Percentiles rank a stretch among this genome's conserved stretches.
Evolutionary conservation across 2,888 invertebrate species (phyloP).

Genomic region (Eurytoma adleriae): DNA sequence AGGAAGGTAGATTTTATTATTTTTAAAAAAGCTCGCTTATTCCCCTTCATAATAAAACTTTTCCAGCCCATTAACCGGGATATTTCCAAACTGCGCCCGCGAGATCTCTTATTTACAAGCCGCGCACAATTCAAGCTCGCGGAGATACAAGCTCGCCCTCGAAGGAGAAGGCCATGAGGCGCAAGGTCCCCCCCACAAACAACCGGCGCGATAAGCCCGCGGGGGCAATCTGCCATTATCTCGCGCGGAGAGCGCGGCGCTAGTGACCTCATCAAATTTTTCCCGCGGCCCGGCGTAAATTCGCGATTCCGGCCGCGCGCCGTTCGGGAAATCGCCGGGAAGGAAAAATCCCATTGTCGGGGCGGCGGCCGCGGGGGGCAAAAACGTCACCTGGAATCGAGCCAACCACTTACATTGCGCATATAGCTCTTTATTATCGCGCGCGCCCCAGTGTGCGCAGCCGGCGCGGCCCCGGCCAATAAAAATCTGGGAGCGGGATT

Average conservation of each 20-base stretch:
- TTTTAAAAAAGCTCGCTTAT: too few relatives aligned
- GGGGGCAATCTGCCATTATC: background rate
- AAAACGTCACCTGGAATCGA: slow-evolving; percentile 55
- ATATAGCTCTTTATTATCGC: slow-evolving; percentile 51
- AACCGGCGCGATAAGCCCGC: too few relatives aligned
- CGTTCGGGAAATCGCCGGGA: slow-evolving; percentile 29
- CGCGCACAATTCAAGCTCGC: too few relatives aligned
- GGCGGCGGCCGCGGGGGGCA: background rate
- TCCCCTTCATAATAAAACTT: too few relatives aligned
- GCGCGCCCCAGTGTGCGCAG: slow-evolving; percentile 28
- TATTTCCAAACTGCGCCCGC: too few relatives aligned
- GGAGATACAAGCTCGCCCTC: too few relatives aligned
- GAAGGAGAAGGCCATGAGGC: too few relatives aligned
- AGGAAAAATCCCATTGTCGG: slow-evolving; percentile 54
- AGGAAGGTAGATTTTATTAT: too few relatives aligned
- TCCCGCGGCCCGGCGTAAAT: slow-evolving; percentile 1
- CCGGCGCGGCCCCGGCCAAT: background rate
- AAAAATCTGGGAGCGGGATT: slow-evolving; percentile 21
- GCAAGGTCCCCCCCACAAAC: too few relatives aligned
- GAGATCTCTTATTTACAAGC: too few relatives aligned
- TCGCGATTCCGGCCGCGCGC: slow-evolving; percentile 24
- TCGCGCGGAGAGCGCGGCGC: background rate
- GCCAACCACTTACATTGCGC: slow-evolving; percentile 57
- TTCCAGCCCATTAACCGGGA: too few relatives aligned
- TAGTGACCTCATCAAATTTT: slow-evolving; percentile 13